phyloP scores from a whole-genome alignment of 2,888 invertebrate genomes.

The Criorhina ranunculi region DNA sequence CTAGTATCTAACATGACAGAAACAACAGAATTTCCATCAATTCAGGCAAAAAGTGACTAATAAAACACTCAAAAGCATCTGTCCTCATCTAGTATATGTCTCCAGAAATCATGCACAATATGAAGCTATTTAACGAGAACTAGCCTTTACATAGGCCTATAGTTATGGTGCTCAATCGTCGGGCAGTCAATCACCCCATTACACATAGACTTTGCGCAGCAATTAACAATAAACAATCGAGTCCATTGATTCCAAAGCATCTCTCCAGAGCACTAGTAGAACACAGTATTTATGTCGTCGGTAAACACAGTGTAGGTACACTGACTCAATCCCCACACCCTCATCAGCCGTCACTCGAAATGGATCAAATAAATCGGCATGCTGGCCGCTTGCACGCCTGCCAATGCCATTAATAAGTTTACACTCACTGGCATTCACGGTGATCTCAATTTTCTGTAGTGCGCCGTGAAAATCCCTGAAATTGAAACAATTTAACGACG shows the following conservation, averaged over 20 bases:
- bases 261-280: constrained; percentile 30
- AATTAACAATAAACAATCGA: constrained; percentile 76
- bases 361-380: constrained; percentile 71
- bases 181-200: constrained; percentile 75
- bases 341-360: constrained; percentile 39
- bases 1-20: too few species aligned
- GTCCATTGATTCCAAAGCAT: constrained; percentile 73
- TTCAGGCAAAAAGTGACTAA: constrained; percentile 45
- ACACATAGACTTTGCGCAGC: constrained; percentile 69
- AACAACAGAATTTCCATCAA: constrained; percentile 39
- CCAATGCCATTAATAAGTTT: constrained; percentile 73
- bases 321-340: constrained; percentile 47
- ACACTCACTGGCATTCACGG: constrained; percentile 48
- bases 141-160: constrained; percentile 27
- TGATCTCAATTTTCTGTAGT: constrained; percentile 70
- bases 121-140: constrained; percentile 47
- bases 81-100: constrained; percentile 8
- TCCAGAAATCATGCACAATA: constrained; percentile 47
- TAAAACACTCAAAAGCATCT: constrained; percentile 53
- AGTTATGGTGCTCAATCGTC: constrained; percentile 67
- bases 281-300: constrained; percentile 61
- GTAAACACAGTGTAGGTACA: constrained; percentile 62
- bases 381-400: constrained; percentile 54
- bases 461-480: constrained; percentile 73
- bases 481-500: constrained; percentile 70